Conservation (phyloP, 2,113 vertebrate genomes). For the Xenopus laevis region DNA sequence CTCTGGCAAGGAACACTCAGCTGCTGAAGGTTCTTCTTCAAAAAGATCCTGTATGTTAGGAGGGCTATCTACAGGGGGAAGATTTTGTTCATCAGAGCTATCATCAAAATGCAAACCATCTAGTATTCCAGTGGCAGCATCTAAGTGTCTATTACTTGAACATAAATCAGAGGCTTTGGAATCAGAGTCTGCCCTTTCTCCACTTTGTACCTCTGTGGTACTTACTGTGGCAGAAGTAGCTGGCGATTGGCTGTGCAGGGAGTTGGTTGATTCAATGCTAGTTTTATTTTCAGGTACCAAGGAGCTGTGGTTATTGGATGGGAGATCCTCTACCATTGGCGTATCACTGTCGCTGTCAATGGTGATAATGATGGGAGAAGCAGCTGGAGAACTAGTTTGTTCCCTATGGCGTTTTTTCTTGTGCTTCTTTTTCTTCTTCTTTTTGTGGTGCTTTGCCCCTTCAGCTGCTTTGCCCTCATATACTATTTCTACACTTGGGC, state of each 20-base stretch:
- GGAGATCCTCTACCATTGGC: conserved; percentile 41
- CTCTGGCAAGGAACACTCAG: conserved; percentile 46
- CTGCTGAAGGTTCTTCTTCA: conserved; percentile 48
- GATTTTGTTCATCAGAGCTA: conserved; percentile 44
- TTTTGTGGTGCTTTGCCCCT: conserved; percentile 68
- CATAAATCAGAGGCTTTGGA: conserved; percentile 40
- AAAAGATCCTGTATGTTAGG: conserved; percentile 16
- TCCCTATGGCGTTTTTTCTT: conserved; percentile 79
- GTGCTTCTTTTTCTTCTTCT: conserved; percentile 88
- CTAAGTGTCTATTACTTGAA: conserved; percentile 34
- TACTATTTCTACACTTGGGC: conserved; percentile 78
- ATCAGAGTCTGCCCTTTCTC: conserved; percentile 43
- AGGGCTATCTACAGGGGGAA: conserved; percentile 31
- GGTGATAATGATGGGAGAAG: conserved; percentile 74
- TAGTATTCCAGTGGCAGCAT: conserved; percentile 35
- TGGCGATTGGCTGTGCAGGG: conserved; percentile 43
- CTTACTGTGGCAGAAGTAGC: conserved; percentile 44
- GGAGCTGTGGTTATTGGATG: conserved; percentile 47
- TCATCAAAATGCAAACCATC: conserved; percentile 34
- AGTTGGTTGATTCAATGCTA: conserved; percentile 30
- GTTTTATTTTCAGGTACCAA: conserved; percentile 29
- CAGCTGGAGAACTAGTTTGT: conserved; percentile 45
- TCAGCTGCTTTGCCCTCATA: conserved; percentile 69
- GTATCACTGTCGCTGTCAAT: conserved; percentile 81
- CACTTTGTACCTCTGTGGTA: not conserved